Evolutionary conservation across 2,888 invertebrate genomes (phyloP).

Genomic region (Leptinotarsa haldemani): DNA sequence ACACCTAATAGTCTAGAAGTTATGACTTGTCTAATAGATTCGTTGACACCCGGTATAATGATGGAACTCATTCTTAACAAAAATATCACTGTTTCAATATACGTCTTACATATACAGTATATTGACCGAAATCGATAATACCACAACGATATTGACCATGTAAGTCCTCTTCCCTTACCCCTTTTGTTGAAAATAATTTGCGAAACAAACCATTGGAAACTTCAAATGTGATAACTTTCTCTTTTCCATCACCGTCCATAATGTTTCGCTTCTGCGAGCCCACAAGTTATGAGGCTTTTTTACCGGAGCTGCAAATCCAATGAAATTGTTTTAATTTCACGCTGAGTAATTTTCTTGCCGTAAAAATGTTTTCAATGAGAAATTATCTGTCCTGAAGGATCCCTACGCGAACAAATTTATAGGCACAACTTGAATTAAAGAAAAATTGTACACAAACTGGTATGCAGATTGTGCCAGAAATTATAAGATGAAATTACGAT

Average conservation of each 20-base stretch:
- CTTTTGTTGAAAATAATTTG: too few species aligned
- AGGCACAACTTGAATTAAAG: background rate
- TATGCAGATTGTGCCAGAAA: too few species aligned
- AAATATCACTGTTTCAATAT: too few species aligned
- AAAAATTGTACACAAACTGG: background rate
- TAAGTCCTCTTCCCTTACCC: too few species aligned
- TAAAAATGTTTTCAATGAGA: slow-evolving; percentile 3
- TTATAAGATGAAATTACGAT: too few species aligned
- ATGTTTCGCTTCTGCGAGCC: slow-evolving; percentile 2
- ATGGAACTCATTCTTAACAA: too few species aligned
- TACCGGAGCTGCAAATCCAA: background rate
- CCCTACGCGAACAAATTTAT: background rate
- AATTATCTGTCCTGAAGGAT: background rate
- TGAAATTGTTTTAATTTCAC: slow-evolving; percentile 24
- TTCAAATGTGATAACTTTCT: background rate
- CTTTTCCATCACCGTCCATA: background rate
- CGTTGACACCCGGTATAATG: too few species aligned
- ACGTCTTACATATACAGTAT: too few species aligned
- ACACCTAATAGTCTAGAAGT: too few species aligned
- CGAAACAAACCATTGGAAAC: background rate
- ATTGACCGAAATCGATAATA: too few species aligned
- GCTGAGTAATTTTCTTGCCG: slow-evolving; percentile 9
- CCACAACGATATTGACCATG: too few species aligned
- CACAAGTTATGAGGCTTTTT: background rate
- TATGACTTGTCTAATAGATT: too few species aligned